Evolutionary conservation across 2,113 vertebrate genomes (phyloP).

Genomic region (Typhlomys cinereus): DNA sequence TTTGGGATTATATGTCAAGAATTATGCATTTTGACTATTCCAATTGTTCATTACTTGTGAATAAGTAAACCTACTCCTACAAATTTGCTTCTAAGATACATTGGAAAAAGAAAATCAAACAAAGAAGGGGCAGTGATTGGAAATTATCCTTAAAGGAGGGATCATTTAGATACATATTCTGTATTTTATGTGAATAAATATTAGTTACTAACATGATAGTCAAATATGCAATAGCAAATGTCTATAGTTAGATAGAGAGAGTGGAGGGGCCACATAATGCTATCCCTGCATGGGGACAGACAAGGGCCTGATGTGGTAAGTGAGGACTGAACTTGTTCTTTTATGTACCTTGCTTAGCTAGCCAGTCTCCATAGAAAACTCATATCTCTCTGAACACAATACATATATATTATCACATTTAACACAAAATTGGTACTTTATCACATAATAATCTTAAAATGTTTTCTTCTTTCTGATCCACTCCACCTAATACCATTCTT

Average conservation of each 20-base stretch:
- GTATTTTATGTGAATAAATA: conserved; percentile 14
- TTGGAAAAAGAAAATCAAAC: not conserved
- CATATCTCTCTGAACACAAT: not conserved
- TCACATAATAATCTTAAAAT: not conserved
- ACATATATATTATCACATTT: not conserved
- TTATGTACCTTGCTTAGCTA: not conserved
- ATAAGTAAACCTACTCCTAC: not conserved
- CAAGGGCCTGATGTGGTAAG: not conserved
- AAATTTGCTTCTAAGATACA: not conserved
- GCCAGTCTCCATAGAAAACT: not conserved
- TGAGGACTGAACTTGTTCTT: not conserved
- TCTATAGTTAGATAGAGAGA: not conserved
- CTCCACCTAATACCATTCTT: not conserved
- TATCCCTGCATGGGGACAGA: not conserved
- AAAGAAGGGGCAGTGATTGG: not conserved
- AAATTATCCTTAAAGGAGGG: not conserved
- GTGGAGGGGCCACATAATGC: not conserved
- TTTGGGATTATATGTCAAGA: not conserved
- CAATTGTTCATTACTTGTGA: not conserved
- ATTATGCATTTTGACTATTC: not conserved
- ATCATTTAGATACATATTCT: not conserved
- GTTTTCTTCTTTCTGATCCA: not conserved
- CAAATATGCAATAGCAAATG: not conserved
- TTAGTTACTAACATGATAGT: not conserved
- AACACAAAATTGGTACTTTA: not conserved